These are phyloP conservation scores for Stomatorhinus walkeri DNA, from an alignment of 2,797 vertebrate genomes.

Conservation along the genomic window DNA sequence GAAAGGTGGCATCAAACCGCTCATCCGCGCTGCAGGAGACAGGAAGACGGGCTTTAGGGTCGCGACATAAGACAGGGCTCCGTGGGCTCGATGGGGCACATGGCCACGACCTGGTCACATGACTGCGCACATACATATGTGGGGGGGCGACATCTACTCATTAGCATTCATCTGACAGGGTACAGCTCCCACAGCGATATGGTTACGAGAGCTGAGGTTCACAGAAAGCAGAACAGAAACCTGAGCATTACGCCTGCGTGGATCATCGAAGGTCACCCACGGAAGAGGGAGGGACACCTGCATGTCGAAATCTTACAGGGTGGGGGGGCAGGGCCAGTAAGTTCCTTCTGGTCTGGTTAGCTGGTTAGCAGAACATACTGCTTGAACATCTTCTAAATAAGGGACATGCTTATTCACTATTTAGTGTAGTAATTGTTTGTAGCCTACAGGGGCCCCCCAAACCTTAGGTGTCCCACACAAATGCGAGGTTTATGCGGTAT, in stretches of 20 bases:
- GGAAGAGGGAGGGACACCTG: background rate
- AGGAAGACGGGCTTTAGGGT: background rate
- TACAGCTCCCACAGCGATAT: background rate
- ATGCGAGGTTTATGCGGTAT: background rate
- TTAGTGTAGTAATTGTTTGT: background rate
- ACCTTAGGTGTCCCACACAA: background rate
- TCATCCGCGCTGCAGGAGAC: conserved; percentile 74
- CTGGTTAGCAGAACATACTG: background rate
- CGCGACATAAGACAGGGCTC: background rate
- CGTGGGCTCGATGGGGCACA: background rate
- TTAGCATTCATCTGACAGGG: background rate
- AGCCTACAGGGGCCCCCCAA: background rate
- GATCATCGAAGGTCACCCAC: background rate
- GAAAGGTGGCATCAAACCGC: conserved; percentile 82
- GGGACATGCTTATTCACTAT: background rate
- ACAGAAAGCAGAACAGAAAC: background rate
- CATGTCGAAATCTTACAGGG: background rate
- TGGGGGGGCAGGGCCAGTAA: background rate
- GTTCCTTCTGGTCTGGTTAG: background rate
- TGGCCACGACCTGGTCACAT: background rate
- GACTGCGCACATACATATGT: background rate
- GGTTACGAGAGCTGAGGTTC: background rate
- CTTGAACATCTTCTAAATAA: background rate
- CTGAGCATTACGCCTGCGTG: background rate
- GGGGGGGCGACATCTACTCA: background rate